These are phyloP conservation scores for Petrosia ficiformis DNA, from an alignment of 37 sponge, comb jelly and placozoan species.

Conservation along the genomic window DNA sequence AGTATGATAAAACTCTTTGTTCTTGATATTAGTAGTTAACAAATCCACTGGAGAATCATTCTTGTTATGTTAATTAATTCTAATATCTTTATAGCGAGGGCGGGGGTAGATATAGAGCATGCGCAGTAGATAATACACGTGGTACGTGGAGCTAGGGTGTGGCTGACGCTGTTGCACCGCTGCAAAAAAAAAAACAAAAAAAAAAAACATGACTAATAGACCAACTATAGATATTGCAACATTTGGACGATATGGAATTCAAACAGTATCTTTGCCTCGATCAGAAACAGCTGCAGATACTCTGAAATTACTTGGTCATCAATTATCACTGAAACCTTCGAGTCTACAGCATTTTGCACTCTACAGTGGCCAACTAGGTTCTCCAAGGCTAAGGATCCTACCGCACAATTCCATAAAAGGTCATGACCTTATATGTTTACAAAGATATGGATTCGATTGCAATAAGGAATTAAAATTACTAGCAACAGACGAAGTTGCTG, in stretches of 20 bases:
- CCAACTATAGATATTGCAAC: neutral
- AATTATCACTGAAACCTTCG: constrained; percentile 11
- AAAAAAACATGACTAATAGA: neutral
- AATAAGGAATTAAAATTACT: constrained; percentile 18
- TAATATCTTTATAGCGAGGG: too few relatives aligned
- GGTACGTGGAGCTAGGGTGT: too few relatives aligned
- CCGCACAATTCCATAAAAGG: neutral
- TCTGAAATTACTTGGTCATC: neutral
- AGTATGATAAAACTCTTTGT: too few relatives aligned
- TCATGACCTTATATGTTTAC: neutral
- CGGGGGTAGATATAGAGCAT: too few relatives aligned
- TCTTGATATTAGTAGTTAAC: too few relatives aligned
- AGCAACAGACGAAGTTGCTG: constrained; percentile 26
- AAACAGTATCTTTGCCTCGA: neutral
- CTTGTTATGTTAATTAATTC: too few relatives aligned
- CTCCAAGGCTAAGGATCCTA: neutral
- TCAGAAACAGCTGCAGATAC: neutral
- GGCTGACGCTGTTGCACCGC: neutral
- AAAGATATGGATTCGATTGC: constrained; percentile 15
- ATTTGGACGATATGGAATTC: neutral
- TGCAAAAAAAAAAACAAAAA: neutral
- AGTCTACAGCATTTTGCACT: constrained; percentile 14
- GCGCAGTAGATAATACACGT: too few relatives aligned
- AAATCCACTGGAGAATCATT: too few relatives aligned
- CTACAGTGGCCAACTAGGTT: constrained; percentile 11